Evolutionary conservation across 2,113 vertebrate species (phyloP).

Genomic region (Camelus bactrianus): DNA sequence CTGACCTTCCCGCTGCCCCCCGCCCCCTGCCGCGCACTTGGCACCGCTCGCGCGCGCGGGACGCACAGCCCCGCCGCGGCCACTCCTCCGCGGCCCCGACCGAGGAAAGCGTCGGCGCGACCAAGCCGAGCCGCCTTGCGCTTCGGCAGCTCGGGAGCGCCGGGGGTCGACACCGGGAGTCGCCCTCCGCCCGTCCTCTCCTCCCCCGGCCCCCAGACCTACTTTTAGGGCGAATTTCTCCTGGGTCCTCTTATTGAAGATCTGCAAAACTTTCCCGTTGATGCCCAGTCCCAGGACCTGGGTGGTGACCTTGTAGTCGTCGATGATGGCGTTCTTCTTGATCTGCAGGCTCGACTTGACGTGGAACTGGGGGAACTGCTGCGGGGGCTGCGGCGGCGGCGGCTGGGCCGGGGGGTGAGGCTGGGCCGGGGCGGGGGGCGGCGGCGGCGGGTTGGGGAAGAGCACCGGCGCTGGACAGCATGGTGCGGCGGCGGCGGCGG

Average conservation of each 20-base stretch:
- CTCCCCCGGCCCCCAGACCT: slow-evolving; percentile 40
- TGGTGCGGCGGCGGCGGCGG: slow-evolving; percentile 73
- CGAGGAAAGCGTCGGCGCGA: background rate
- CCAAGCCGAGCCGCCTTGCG: background rate
- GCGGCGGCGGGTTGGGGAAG: slow-evolving; percentile 75
- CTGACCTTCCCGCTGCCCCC: background rate
- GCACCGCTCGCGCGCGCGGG: background rate
- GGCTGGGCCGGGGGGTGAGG: slow-evolving; percentile 85
- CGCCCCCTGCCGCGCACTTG: background rate
- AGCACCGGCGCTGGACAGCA: slow-evolving; percentile 89
- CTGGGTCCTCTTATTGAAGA: slow-evolving; percentile 93
- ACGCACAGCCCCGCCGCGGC: background rate
- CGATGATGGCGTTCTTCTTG: slow-evolving; percentile 96
- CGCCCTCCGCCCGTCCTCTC: background rate
- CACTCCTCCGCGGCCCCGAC: background rate
- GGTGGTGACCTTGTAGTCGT: slow-evolving; percentile 97
- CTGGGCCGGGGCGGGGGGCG: slow-evolving; percentile 82
- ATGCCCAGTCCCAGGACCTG: slow-evolving; percentile 97
- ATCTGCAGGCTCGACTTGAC: slow-evolving; percentile 91
- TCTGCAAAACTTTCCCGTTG: slow-evolving; percentile 97
- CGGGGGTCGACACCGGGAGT: background rate
- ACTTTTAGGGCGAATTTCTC: slow-evolving; percentile 97
- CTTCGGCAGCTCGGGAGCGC: fast-evolving
- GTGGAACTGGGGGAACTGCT: slow-evolving; percentile 86
- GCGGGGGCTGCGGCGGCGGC: slow-evolving; percentile 82